Percentiles rank a stretch among this genome's conserved stretches.
Conservation (phyloP, 2,888 invertebrate species). For the Chrysolina oricalcia region DNA sequence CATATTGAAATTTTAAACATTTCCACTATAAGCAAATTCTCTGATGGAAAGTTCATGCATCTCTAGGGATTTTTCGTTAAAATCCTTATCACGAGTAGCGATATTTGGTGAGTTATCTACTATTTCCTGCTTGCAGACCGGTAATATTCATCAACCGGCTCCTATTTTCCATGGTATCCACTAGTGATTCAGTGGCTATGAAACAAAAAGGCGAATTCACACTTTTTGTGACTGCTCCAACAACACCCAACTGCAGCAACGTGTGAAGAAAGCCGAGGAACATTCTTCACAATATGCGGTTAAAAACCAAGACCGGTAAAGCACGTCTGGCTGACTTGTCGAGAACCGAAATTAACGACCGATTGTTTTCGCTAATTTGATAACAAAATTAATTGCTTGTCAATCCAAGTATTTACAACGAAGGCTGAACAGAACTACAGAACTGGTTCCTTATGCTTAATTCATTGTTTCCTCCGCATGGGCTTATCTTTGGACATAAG, state of each 20-base stretch:
- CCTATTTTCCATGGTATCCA: not conserved
- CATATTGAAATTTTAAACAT: no score
- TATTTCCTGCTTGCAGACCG: no score
- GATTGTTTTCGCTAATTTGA: conserved; percentile 70
- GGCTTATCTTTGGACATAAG: conserved; percentile 54
- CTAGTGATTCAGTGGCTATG: not conserved
- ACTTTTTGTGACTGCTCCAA: not conserved
- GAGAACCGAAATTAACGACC: conserved; percentile 61
- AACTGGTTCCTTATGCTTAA: conserved; percentile 41
- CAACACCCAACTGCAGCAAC: not conserved
- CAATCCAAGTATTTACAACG: conserved; percentile 68
- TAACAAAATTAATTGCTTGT: conserved; percentile 70
- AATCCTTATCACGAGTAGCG: no score
- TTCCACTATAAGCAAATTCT: no score
- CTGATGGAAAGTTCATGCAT: no score
- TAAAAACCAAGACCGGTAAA: conserved; percentile 49
- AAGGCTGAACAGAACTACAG: conserved; percentile 57
- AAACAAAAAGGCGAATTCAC: not conserved
- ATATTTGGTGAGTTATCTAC: no score
- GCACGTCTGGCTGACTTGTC: conserved; percentile 57
- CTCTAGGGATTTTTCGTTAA: no score
- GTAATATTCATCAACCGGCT: not conserved
- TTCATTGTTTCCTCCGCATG: conserved; percentile 47
- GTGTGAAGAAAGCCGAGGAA: conserved; percentile 31
- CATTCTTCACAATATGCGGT: conserved; percentile 43